Evolutionary conservation across 2,888 invertebrate genomes (phyloP).

Genomic region (Drosophila nr. fundita): DNA sequence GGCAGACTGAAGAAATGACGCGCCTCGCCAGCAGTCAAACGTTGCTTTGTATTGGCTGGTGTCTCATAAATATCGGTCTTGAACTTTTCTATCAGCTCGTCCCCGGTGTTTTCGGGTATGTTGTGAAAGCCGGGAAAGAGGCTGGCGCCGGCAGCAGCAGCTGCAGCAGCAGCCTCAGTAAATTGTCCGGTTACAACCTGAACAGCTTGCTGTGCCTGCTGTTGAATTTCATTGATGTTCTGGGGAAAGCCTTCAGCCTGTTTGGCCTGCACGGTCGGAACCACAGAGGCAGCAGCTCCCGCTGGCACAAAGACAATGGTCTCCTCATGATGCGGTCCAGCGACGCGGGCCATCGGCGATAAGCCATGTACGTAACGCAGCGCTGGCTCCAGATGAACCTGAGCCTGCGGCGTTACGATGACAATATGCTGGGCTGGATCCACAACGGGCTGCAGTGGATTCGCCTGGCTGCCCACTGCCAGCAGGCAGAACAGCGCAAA

Average conservation of each 20-base stretch:
- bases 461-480: slow-evolving; percentile 70
- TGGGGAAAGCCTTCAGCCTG: slow-evolving; percentile 60
- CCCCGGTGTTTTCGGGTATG: slow-evolving; percentile 37
- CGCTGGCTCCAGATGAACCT: slow-evolving; percentile 82
- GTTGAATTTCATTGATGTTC: slow-evolving; percentile 63
- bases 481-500: slow-evolving; percentile 74
- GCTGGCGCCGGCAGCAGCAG: slow-evolving; percentile 66
- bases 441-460: slow-evolving; percentile 65
- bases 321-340: slow-evolving; percentile 80
- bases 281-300: slow-evolving; percentile 70
- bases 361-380: slow-evolving; percentile 82
- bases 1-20: slow-evolving; percentile 79
- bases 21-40: slow-evolving; percentile 70
- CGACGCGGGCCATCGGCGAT: slow-evolving; percentile 82
- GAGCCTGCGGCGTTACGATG: slow-evolving; percentile 84
- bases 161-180: slow-evolving; percentile 70
- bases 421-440: slow-evolving; percentile 81
- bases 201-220: slow-evolving; percentile 61
- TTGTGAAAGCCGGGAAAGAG: slow-evolving; percentile 69
- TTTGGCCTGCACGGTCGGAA: slow-evolving; percentile 62
- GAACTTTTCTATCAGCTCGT: slow-evolving; percentile 51
- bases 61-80: slow-evolving; percentile 69
- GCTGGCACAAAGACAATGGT: slow-evolving; percentile 83
- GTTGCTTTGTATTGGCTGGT: slow-evolving; percentile 73
- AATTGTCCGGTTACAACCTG: slow-evolving; percentile 66